Base-by-base conservation (phyloP, 1,140 invertebrate genomes). In the Aporrectodea caliginosa region DNA sequence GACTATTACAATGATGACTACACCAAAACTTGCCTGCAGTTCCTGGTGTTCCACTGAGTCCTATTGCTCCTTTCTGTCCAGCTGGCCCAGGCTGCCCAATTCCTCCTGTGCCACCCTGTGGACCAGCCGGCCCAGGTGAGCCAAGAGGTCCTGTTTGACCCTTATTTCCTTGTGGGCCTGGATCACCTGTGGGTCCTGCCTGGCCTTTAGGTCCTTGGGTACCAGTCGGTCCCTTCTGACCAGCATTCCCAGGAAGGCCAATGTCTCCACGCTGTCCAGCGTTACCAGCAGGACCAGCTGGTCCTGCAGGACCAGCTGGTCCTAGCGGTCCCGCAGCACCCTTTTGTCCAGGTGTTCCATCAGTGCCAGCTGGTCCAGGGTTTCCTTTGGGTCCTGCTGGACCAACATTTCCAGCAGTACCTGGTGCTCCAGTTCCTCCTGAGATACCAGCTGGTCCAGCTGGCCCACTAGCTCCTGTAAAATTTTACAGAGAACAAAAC, bases 21-120 rank as follows among this genome's bases (percentile, higher is more conserved):
- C n/a, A n/a, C n/a, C 91, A 91, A 77, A 86, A 84, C 22, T 84
- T 77, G 31, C 91, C 93, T 73, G 84, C 81, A 58, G 90, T 84
- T 27, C 91, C 90, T 12, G 58, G 29, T 27, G 31, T 75, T 34
- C 78, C 78, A 34, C 6, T 33, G 22, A 22, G 29, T 72, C 78
- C 78, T 6, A 35, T n/a, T 22, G 69, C 1, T 32, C 78, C 78
- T 74, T 74, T 31, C 12, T 88, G 85, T 77, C 92, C 92, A 84
- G 90, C 33, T 79, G 75, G 43, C 58, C 82, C 77, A 77, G 73
- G 34, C 32, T 32, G 30, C 27, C 81, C 35, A 1, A 83, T 75
- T 12, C 43, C 43, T 58, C 75, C 75, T 1, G 33, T n/a, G 27
- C 2, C n/a, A 43, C 75, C 75, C 27, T 29, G 75, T 22, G 16